Evolutionary conservation across 2,888 invertebrate genomes (phyloP), one percentile per base, ranked within the genome.

Genomic region (Drosophila rellima): DNA sequence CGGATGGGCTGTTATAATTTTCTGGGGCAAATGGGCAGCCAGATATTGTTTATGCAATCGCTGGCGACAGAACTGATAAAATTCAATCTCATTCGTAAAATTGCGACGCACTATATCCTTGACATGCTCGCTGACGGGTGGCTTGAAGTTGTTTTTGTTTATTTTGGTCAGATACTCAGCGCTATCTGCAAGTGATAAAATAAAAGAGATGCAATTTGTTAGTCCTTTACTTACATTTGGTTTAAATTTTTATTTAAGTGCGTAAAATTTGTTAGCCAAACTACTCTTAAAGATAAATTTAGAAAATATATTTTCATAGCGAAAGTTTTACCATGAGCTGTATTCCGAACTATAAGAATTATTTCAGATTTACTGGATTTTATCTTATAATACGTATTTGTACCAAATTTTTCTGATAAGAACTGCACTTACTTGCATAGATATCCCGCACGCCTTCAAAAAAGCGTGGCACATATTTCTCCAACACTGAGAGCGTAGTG

Each of bases 21-120:
- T 80, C 13, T 92, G 89, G 0, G 91, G 91, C 60, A 92, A 93
- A 88, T 95, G 94, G 1, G 96, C 93, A 0, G 97, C 97, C 65
- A 95, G 93, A 68, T 96, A 94, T 89, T 98, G 97, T 91, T 95
- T 94, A 89, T 97, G 95, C 17, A 98, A 93, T 86, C 97, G 94
- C 90, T 97, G 97, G 82, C 95, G 95, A 91, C 97, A 97, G 91
- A 97, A 98, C 90, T 97, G 96, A 92, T 97, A 98, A 92, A 98
- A 97, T 89, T 98, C 97, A 11, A 97, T 96, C 93, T 98, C 98
- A 61, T 96, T 94, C 0, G 97, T 97, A 91, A 98, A 97, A 92
- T 98, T 97, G 39, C 94, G 95, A 75, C 97, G 94, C 5, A 98
- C 96, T 55, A 97, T 95, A 51, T 97, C 95, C 91, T 97, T 97